phyloP scores from a whole-genome alignment of 2,797 vertebrate species.

The Peromyscus attwateri region DNA sequence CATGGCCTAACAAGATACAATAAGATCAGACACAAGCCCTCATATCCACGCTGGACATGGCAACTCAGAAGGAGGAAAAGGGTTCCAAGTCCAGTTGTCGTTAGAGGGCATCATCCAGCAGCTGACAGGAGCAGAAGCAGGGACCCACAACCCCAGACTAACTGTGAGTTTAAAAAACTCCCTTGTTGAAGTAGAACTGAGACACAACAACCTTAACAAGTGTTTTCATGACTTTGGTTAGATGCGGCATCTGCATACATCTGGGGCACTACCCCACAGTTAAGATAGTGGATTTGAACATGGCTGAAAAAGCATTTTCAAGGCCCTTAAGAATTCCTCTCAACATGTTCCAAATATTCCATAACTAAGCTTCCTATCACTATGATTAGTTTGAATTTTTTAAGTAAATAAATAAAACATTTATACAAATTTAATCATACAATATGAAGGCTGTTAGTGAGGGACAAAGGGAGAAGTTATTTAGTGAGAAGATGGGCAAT shows the following conservation, averaged over 20 bases:
- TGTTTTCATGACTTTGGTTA: neutral
- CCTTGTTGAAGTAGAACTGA: neutral
- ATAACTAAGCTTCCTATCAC: neutral
- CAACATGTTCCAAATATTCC: neutral
- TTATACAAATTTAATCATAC: neutral
- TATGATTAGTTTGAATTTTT: neutral
- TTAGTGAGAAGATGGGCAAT: neutral
- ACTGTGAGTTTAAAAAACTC: neutral
- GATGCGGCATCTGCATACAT: neutral
- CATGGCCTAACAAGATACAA: neutral
- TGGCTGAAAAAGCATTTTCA: neutral
- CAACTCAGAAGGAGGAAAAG: neutral
- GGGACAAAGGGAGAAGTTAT: neutral
- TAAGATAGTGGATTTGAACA: neutral
- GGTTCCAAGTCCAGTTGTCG: neutral
- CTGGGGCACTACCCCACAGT: neutral
- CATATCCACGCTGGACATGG: neutral
- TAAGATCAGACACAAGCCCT: neutral
- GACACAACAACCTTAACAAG: neutral
- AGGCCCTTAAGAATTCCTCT: neutral
- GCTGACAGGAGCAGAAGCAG: neutral
- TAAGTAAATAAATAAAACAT: neutral
- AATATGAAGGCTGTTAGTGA: neutral
- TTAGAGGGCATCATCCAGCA: neutral
- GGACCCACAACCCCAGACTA: neutral